A percentile compares a stretch with the other conserved stretches of the same genome.
phyloP scores from a whole-genome alignment of 2,113 vertebrate species.

The Brevimyrus niger region DNA sequence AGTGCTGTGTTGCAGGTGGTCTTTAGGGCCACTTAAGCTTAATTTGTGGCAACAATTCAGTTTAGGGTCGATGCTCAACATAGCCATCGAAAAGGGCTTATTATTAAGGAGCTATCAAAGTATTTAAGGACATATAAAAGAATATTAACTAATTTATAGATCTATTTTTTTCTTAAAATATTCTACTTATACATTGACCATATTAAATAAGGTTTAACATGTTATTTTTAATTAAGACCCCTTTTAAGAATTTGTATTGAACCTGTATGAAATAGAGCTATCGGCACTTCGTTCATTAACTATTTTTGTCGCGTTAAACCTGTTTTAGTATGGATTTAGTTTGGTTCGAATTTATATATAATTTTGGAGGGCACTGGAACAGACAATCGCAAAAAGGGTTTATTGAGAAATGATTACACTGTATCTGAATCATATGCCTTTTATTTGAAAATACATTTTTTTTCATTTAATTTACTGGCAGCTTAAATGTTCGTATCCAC shows the following conservation, averaged over 20 bases:
- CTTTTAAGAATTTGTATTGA: neutral
- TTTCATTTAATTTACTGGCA: neutral
- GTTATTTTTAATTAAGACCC: neutral
- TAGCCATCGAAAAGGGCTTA: conserved; percentile 10
- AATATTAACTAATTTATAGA: neutral
- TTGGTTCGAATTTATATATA: neutral
- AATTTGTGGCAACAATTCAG: neutral
- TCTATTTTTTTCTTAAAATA: neutral
- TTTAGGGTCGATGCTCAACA: neutral
- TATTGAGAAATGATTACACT: neutral
- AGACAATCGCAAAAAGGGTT: neutral
- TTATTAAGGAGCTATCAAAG: neutral
- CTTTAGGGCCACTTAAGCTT: neutral
- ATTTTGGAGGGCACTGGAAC: neutral
- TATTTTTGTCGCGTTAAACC: neutral
- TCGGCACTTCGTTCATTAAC: neutral
- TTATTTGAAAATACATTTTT: neutral
- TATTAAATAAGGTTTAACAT: neutral
- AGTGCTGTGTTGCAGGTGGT: neutral
- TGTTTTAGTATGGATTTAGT: neutral
- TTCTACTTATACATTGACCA: neutral
- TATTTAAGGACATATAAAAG: neutral
- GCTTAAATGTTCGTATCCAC: neutral
- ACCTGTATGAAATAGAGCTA: neutral
- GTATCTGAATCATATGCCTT: too few relatives aligned